A percentile compares a stretch with the other conserved stretches of the same genome.
These are phyloP conservation scores for Nothocercus nigrocapillus DNA, from an alignment of 2,113 vertebrate genomes.

Conservation along the genomic window DNA sequence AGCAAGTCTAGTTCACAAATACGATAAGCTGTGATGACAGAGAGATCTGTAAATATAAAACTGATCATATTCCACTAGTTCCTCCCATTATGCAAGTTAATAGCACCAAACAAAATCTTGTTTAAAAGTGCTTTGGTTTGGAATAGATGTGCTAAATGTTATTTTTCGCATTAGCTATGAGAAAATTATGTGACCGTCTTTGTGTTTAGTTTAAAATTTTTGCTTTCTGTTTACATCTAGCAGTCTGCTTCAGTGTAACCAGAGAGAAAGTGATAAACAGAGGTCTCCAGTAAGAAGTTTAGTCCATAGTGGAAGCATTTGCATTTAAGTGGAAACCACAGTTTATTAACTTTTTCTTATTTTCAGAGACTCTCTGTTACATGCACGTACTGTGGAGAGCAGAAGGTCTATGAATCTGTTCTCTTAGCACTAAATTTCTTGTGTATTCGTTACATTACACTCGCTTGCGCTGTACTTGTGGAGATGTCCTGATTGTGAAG, in stretches of 20 bases:
- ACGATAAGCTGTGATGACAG: not conserved
- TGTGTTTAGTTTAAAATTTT: not conserved
- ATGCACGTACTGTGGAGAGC: not conserved
- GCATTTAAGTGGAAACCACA: not conserved
- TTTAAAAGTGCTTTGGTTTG: not conserved
- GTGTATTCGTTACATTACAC: rapidly evolving
- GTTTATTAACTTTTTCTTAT: not conserved
- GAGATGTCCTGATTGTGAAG: not conserved
- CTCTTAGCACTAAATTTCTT: not conserved
- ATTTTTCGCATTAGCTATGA: not conserved
- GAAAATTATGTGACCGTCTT: not conserved
- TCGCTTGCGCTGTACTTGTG: not conserved
- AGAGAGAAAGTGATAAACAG: not conserved
- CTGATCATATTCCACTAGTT: not conserved
- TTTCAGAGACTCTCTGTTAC: not conserved
- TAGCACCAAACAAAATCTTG: not conserved
- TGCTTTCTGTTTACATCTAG: not conserved
- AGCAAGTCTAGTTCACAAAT: not conserved
- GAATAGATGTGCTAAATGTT: not conserved
- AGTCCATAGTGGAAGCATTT: not conserved
- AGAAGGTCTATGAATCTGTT: not conserved
- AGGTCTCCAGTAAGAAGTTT: not conserved
- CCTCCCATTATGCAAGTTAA: not conserved
- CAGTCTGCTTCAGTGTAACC: not conserved
- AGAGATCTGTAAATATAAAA: not conserved